Conservation (phyloP, 2,113 vertebrate genomes). For the Ornithorhynchus anatinus region DNA sequence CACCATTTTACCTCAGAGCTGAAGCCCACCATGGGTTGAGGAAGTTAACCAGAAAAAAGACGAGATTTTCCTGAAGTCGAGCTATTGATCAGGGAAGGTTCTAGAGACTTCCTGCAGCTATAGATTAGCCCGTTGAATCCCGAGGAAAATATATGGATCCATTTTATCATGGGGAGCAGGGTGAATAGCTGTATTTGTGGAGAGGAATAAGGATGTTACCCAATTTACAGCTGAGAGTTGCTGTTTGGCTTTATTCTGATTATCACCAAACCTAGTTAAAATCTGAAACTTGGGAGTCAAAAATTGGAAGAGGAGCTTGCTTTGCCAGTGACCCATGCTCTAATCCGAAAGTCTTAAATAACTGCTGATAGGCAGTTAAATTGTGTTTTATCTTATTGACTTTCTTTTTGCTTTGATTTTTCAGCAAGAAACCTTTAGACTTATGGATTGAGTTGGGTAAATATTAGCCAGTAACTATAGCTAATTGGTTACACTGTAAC, state of each 20-base stretch:
- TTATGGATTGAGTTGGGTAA: conserved; percentile 46
- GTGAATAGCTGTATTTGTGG: not conserved
- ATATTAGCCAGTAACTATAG: conserved; percentile 53
- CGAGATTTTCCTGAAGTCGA: too few species aligned
- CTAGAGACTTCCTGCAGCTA: too few species aligned
- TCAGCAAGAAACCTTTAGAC: conserved; percentile 65
- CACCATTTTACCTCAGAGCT: not conserved
- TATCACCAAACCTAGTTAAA: too few species aligned
- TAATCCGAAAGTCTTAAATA: too few species aligned
- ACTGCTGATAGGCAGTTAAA: too few species aligned
- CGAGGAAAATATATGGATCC: not conserved
- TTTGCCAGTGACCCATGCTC: too few species aligned
- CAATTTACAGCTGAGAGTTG: not conserved
- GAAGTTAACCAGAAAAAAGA: too few species aligned
- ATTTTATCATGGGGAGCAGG: not conserved
- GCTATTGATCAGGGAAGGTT: too few species aligned
- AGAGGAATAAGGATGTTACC: not conserved
- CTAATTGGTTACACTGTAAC: conserved; percentile 62
- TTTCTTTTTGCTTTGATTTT: conserved; percentile 19
- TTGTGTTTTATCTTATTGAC: conserved; percentile 19
- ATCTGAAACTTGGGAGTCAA: too few species aligned
- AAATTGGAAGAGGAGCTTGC: too few species aligned
- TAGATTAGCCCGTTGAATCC: too few species aligned
- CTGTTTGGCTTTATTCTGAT: not conserved
- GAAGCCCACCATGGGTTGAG: too few species aligned